Conservation (phyloP, 2,888 invertebrate species). For the Argyra leucocephala region DNA sequence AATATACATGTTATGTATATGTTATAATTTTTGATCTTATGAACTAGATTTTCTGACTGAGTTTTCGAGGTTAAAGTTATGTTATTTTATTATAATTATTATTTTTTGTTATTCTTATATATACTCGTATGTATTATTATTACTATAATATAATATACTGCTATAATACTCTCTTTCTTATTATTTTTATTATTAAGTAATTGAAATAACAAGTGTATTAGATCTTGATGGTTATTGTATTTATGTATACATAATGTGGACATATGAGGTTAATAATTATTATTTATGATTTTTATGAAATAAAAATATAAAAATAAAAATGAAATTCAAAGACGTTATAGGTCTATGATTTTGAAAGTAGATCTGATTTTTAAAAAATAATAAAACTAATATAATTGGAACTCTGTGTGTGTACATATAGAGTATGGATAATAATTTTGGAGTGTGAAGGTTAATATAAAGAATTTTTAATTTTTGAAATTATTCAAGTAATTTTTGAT, state of each 20-base stretch:
- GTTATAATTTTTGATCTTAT: not conserved
- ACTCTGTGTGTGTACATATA: no score
- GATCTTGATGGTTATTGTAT: not conserved
- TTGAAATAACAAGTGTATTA: not conserved
- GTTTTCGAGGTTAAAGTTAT: not conserved
- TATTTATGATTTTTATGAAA: not conserved
- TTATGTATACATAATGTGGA: not conserved
- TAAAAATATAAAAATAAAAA: not conserved
- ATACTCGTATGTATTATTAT: no score
- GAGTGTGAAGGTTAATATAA: no score
- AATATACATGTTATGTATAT: not conserved
- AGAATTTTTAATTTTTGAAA: no score
- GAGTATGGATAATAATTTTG: no score
- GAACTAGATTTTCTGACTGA: constrained; percentile 6
- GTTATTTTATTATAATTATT: not conserved
- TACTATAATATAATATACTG: no score
- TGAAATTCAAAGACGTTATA: not conserved
- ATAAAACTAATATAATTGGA: no score
- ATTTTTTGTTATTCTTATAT: no score
- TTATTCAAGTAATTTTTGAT: no score
- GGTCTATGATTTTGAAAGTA: constrained; percentile 1
- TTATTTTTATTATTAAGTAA: not conserved
- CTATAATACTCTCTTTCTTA: no score
- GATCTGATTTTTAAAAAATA: not conserved
- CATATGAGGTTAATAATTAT: not conserved